A percentile compares a stretch with the other conserved stretches of the same genome.
phyloP scores from a whole-genome alignment of 2,888 invertebrate species.

The Dryobota labecula region DNA sequence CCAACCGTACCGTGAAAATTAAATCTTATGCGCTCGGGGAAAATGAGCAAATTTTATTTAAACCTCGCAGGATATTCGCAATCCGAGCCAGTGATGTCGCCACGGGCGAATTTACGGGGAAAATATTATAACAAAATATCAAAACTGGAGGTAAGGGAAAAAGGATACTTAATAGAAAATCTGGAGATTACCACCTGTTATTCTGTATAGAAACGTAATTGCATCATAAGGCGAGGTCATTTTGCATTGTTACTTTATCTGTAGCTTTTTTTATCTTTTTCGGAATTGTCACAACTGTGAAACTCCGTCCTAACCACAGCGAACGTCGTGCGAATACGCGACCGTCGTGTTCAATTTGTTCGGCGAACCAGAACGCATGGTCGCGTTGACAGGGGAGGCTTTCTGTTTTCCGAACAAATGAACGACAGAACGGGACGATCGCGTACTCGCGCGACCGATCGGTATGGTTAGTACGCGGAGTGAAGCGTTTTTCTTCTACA shows the following conservation, averaged over 20 bases:
- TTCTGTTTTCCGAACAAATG: background rate
- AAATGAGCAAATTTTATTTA: slow-evolving; percentile 71
- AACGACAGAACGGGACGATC: background rate
- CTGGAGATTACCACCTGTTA: slow-evolving; percentile 72
- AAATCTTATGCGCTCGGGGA: slow-evolving; percentile 65
- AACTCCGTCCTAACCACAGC: background rate
- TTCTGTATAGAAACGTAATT: slow-evolving; percentile 70
- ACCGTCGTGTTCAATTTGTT: background rate
- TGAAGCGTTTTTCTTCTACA: slow-evolving; percentile 38
- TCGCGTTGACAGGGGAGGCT: too few relatives aligned
- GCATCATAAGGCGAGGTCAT: slow-evolving; percentile 35
- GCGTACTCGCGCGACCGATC: background rate
- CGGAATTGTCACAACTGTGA: slow-evolving; percentile 26
- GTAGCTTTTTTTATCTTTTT: slow-evolving; percentile 19
- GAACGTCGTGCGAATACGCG: background rate
- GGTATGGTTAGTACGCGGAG: background rate
- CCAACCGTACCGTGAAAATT: slow-evolving; percentile 64
- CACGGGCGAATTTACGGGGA: slow-evolving; percentile 61
- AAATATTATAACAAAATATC: slow-evolving; percentile 67
- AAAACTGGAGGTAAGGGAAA: slow-evolving; percentile 44
- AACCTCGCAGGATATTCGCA: slow-evolving; percentile 72
- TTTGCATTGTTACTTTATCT: slow-evolving; percentile 28
- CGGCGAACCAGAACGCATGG: too few relatives aligned
- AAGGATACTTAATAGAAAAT: slow-evolving; percentile 64
- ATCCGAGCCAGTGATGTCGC: slow-evolving; percentile 61